Percentiles rank a stretch among this genome's conserved stretches.
These are phyloP conservation scores for Fulica atra DNA, from an alignment of 2,113 vertebrate species.

Conservation along the genomic window DNA sequence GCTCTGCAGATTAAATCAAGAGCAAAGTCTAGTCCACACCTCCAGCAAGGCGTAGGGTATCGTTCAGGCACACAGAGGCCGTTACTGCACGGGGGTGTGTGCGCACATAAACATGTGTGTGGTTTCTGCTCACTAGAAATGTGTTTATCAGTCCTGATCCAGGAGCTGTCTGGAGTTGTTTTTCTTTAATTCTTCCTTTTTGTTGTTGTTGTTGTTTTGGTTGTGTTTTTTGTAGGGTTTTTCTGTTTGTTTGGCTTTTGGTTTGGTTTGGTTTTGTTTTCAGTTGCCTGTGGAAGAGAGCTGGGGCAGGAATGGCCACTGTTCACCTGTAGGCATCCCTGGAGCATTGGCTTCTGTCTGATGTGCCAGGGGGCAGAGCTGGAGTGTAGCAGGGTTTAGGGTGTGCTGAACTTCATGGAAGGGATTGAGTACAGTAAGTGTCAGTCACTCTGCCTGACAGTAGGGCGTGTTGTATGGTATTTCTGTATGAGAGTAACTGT, in stretches of 20 bases:
- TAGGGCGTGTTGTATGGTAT: not conserved
- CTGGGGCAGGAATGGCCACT: not conserved
- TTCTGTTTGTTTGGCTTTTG: too few species aligned
- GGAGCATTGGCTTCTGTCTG: not conserved
- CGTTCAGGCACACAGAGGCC: too few species aligned
- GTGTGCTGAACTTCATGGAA: not conserved
- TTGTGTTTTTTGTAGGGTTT: too few species aligned
- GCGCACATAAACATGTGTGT: fast-evolving
- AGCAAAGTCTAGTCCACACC: not conserved
- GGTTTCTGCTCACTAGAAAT: not conserved
- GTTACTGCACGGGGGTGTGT: too few species aligned
- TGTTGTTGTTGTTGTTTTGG: too few species aligned
- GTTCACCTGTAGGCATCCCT: too few species aligned
- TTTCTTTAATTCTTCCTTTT: too few species aligned
- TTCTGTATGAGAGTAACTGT: not conserved
- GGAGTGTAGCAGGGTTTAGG: not conserved
- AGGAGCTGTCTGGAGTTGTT: not conserved
- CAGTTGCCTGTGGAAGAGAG: not conserved
- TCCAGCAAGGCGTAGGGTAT: not conserved
- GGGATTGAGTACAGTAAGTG: not conserved
- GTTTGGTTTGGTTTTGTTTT: too few species aligned
- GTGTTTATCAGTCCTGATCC: not conserved
- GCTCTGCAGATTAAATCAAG: not conserved
- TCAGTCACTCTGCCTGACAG: not conserved
- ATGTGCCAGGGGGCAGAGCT: not conserved